Evolutionary conservation across 2,888 invertebrate species (phyloP), one percentile per base, ranked within the genome.

Genomic region (Steinernema hermaphroditum): DNA sequence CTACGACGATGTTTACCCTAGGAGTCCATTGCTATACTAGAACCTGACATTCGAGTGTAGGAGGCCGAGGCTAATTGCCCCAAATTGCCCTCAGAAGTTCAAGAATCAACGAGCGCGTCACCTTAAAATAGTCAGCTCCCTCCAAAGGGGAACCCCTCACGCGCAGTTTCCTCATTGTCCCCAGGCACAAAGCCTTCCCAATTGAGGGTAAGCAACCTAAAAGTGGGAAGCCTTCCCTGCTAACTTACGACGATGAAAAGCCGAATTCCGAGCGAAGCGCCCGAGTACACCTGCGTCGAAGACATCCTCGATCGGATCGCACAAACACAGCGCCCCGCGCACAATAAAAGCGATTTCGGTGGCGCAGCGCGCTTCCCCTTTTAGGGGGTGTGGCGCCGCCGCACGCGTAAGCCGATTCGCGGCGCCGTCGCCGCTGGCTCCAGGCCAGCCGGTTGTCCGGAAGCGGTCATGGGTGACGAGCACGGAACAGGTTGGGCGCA

Each of bases 211-310:
- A 24, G 16, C 27, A 41, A 16, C 24, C 16, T 37, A 19, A 54
- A 22, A 54, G 24, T 8, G 12, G 12, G 37, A 32, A 46, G 32
- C n/a, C n/a, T n/a, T n/a, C n/a, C n/a, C n/a, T n/a, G n/a, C n/a
- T n/a, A 77, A 70, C 80, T 54, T 44, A 85, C 85, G 75, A 85
- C 72, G 43, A 85, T 79, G 69, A 85, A 82, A 12, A 84, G 72
- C 14, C 85, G 77, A 19, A 83, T 73, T 62, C 82, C 83, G 57
- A 85, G 79, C 9, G 84, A 83, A 68, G 82, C 75, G 27, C 77
- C 81, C 54, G 77, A 76, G 50, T 79, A 78, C n/a, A 79, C 75
- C 44, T 81, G 72, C 34, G 80, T 74, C 14, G 82, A 79, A 29
- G 79, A 75, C 82, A 82, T 82, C 24, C 69, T 34, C 37, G 37